Evolutionary conservation across 2,113 vertebrate genomes (phyloP).

Genomic region (Xenus cinereus): DNA sequence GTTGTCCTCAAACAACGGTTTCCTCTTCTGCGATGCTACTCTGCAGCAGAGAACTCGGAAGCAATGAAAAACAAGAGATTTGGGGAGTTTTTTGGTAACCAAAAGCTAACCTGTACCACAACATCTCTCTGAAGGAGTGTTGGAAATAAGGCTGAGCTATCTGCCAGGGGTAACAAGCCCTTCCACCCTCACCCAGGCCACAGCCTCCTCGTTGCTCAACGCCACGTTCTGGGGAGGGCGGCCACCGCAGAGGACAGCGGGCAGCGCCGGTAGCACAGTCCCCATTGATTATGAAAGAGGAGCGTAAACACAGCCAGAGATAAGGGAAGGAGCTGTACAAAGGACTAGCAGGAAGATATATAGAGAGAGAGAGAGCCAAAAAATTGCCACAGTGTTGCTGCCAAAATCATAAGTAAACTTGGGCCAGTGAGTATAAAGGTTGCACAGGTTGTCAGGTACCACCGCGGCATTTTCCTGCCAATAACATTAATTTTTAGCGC

Average conservation of each 20-base stretch:
- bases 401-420: not conserved
- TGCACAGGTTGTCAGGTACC: not conserved
- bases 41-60: not conserved
- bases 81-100: not conserved
- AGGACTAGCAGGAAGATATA: not conserved
- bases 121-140: not conserved
- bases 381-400: not conserved
- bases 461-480: not conserved
- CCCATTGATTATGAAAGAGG: not conserved
- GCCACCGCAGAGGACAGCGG: not conserved
- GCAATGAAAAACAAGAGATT: not conserved
- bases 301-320: not conserved
- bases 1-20: not conserved
- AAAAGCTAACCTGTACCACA: not conserved
- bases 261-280: not conserved
- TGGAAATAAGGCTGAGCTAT: not conserved
- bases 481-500: not conserved
- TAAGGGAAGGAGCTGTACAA: not conserved
- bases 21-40: not conserved
- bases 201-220: not conserved
- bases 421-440: not conserved
- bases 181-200: not conserved
- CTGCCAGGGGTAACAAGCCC: not conserved
- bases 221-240: fast-evolving
- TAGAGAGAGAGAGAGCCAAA: not conserved